Evolutionary conservation across 2,888 invertebrate species (phyloP), one percentile per base, ranked within the genome.

Genomic region (Synanthedon formicaeformis): DNA sequence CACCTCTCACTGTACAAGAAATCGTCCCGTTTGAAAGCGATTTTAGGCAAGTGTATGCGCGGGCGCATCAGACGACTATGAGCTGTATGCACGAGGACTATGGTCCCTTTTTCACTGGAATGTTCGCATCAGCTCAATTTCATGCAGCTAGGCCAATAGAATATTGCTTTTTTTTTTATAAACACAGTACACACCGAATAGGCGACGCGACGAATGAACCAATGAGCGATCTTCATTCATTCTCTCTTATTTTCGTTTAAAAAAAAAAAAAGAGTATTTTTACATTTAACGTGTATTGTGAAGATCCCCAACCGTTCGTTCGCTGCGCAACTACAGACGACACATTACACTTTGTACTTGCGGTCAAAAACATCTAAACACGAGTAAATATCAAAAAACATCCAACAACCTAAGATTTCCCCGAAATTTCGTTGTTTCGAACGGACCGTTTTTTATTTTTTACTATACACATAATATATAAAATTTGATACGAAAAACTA

Each of bases 341-440:
- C 70, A 81, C 74, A 78, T 10, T 74, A 64, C 68, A 72, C 68
- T 79, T 85, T 85, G 85, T 86, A 85, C 85, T 84, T 80, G 79
- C 77, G 80, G 77, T 71, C 70, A 73, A 67, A 34, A 34, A 81
- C 73, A 75, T 70, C 69, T 76, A 79, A 64, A 78, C 75, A 80
- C 74, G 75, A 80, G 71, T 80, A 78, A 58, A 61, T 62, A 55
- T 64, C 68, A 67, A 65, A 66, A 72, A 83, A 85, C 85, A 34
- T 64, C 66, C 72, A 83, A 86, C 85, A 83, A 84, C 85, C 85
- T 79, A 81, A 69, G 40, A 51, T 66, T 76, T 81, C 75, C 80
- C 79, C 81, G 73, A 73, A 23, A 50, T 65, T 84, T 87, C 86
- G 86, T 86, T 87, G 86, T 85, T 71, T 79, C 69, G 66, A 66